Evolutionary conservation across 2,888 invertebrate genomes (phyloP), one percentile per base, ranked within the genome.

Genomic region (Colostygia pectinataria): DNA sequence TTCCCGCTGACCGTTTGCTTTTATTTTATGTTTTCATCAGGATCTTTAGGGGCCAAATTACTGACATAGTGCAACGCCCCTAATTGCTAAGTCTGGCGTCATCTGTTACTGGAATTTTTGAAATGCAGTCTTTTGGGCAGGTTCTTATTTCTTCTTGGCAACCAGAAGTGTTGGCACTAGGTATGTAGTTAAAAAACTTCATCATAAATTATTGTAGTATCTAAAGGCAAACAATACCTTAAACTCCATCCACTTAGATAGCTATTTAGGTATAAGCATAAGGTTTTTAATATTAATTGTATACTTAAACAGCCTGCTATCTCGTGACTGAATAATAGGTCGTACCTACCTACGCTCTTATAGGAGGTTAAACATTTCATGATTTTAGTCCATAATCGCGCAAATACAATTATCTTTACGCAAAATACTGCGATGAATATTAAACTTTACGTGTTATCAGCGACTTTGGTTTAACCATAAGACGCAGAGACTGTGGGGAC

Each of bases 1-100:
- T 67, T 65, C 63, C 68, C 66, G 71, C 65, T 75, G 78, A 72
- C 80, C 80, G 69, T 82, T 83, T 68, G 68, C 68, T 85, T 87
- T 87, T 84, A 84, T 87, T 88, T 84, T 81, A 87, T 80, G 75
- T 70, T 77, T 78, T 83, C 85, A 82, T 84, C 83, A 81, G 79
- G 74, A 80, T 76, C 77, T 77, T 79, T 78, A 71, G 71, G 70
- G 70, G 71, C 56, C 29, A 74, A 76, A 77, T 79, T 76, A 77
- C 70, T 60, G 64, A 58, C 53, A 42, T 54, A 55, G 43, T 37
- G 48, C 38, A 46, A 45, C 38, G 54, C 36, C 43, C 42, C 38
- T 50, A 24, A 43, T 41, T 44, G 44, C 32, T 33, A 33, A 44
- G 44, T 33, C 37, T 34, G 45, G 43, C 20, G 10, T 54, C 46